phyloP scores from a whole-genome alignment of 1,140 invertebrate genomes.

The Capitella teleta region DNA sequence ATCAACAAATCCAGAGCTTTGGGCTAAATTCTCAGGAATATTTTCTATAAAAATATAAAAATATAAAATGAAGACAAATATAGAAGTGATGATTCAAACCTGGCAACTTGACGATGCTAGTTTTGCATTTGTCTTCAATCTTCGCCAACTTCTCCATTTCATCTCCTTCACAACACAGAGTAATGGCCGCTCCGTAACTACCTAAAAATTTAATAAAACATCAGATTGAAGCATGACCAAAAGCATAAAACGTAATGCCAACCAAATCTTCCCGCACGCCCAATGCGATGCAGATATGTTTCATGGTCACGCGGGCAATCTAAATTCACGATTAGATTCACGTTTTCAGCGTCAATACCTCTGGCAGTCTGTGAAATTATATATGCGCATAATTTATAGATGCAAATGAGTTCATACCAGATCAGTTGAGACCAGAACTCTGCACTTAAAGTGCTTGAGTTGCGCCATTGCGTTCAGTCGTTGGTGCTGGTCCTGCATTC shows the following conservation, averaged over 20 bases:
- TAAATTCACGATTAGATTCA: conserved; percentile 87
- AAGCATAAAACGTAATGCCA: too few species aligned
- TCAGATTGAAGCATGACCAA: too few species aligned
- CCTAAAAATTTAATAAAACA: conserved; percentile 16
- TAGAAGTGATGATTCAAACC: conserved; percentile 16
- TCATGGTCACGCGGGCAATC: conserved; percentile 70
- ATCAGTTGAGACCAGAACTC: conserved; percentile 84
- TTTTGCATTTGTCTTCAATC: conserved; percentile 27
- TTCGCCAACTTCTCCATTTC: conserved; percentile 21
- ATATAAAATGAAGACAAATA: too few species aligned
- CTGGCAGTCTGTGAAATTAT: conserved; percentile 44
- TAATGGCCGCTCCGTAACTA: conserved; percentile 30
- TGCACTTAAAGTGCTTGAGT: conserved; percentile 62
- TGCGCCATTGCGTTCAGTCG: conserved; percentile 62
- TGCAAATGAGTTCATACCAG: conserved; percentile 51
- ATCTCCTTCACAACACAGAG: conserved; percentile 24
- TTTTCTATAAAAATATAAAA: conserved; percentile 23
- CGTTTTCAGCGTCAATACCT: conserved; percentile 81
- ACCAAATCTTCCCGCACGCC: conserved; percentile 75
- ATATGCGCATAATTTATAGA: too few species aligned
- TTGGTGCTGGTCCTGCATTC: conserved; percentile 64
- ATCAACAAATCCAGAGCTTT: conserved; percentile 16
- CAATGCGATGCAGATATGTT: conserved; percentile 91
- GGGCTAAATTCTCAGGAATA: conserved; percentile 24
- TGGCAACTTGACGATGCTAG: conserved; percentile 25